A percentile compares a stretch with the other conserved stretches of the same genome.
phyloP scores from a whole-genome alignment of 1,140 invertebrate species.

The Oryzaephilus surinamensis region DNA sequence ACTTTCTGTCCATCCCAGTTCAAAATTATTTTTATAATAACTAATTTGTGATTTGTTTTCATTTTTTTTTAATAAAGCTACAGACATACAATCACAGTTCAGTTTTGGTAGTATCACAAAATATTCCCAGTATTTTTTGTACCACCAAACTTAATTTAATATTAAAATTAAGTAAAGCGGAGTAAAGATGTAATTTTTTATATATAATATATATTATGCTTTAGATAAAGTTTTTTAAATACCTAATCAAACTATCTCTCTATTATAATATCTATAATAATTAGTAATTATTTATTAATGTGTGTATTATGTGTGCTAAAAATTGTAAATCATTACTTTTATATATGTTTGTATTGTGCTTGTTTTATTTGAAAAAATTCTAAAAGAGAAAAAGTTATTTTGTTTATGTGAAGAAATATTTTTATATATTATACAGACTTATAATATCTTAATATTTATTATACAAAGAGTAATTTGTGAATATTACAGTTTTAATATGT shows the following conservation, averaged over 20 bases:
- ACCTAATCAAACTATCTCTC: constrained; percentile 3
- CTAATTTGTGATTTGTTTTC: too few species aligned
- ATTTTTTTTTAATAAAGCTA: too few species aligned
- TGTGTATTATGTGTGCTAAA: constrained; percentile 10
- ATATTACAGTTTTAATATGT: too few species aligned
- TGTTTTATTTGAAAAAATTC: constrained; percentile 12
- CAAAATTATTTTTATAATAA: too few species aligned
- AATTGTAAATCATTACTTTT: constrained; percentile 6
- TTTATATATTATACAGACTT: too few species aligned
- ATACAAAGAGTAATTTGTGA: too few species aligned
- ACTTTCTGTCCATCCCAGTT: constrained; percentile 27
- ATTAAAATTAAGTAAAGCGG: constrained; percentile 23
- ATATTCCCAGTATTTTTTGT: constrained; percentile 36
- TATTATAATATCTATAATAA: constrained; percentile 8
- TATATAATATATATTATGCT: too few species aligned
- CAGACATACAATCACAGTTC: constrained; percentile 32
- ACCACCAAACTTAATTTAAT: constrained; percentile 33
- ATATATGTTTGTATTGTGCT: constrained; percentile 8
- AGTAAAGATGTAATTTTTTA: too few species aligned
- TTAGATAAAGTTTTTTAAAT: too few species aligned
- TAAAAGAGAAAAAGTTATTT: constrained; percentile 10
- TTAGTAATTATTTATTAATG: too few species aligned
- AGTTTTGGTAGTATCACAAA: constrained; percentile 35
- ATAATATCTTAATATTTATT: too few species aligned
- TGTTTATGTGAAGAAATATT: too few species aligned